Percentiles rank a stretch among this genome's conserved stretches.
Conservation (phyloP, 2,113 vertebrate species). For the Eulacestoma nigropectus region DNA sequence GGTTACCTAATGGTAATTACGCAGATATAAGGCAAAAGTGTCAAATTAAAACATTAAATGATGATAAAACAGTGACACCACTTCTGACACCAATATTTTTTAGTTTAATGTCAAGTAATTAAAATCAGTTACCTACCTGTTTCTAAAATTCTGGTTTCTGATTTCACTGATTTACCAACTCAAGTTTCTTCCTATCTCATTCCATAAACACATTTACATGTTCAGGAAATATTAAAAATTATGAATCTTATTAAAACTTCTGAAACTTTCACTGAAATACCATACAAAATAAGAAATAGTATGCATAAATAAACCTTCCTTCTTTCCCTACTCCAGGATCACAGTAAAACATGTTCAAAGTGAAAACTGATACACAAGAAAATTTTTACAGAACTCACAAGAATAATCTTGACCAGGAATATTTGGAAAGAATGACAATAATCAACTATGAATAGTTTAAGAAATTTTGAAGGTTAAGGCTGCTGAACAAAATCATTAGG, state of each 20-base stretch:
- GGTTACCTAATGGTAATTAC: not conserved
- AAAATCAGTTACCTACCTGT: not conserved
- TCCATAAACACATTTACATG: not conserved
- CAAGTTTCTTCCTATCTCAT: not conserved
- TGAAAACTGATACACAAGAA: not conserved
- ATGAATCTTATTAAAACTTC: not conserved
- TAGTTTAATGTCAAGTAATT: not conserved
- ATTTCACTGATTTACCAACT: not conserved
- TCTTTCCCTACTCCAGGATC: not conserved
- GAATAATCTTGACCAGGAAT: not conserved
- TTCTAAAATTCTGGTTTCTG: not conserved
- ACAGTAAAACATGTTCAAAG: not conserved
- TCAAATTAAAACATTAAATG: not conserved
- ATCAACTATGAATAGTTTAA: not conserved
- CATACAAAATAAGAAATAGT: not conserved
- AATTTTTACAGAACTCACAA: not conserved
- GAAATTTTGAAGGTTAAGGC: not conserved
- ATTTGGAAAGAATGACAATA: not conserved
- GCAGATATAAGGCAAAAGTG: not conserved
- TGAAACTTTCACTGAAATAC: not conserved
- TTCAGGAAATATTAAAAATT: not conserved
- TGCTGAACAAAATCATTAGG: not conserved
- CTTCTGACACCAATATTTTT: not conserved
- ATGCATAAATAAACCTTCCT: not conserved
- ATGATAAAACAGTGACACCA: fast-evolving